These are phyloP conservation scores for Drosophila yooni DNA, from an alignment of 2,888 invertebrate genomes.

Conservation along the genomic window DNA sequence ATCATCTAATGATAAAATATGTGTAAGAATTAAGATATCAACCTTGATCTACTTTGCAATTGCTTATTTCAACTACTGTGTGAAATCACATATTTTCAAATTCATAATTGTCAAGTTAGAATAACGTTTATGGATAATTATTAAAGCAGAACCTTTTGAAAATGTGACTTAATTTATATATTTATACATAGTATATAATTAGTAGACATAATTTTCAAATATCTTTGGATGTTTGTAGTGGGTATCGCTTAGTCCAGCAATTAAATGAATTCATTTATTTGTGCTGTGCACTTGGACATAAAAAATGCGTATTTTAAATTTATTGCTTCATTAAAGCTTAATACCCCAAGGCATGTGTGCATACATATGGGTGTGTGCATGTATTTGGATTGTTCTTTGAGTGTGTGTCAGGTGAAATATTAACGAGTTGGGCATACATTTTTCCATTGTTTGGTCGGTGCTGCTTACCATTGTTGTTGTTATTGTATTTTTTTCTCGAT, in stretches of 20 bases:
- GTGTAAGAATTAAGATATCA: not conserved
- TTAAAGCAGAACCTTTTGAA: not conserved
- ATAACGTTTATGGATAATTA: not conserved
- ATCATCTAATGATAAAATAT: not conserved
- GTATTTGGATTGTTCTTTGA: slow-evolving; percentile 1
- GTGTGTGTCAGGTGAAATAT: slow-evolving; percentile 64
- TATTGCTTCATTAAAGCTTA: slow-evolving; percentile 80
- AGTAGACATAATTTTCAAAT: not conserved
- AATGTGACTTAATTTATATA: not conserved
- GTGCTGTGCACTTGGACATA: slow-evolving; percentile 47
- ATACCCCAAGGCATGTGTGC: slow-evolving; percentile 59
- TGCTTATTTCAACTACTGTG: not conserved
- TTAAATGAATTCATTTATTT: slow-evolving; percentile 20
- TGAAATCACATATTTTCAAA: not conserved
- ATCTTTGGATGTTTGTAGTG: not conserved
- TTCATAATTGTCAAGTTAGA: not conserved
- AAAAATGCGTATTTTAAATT: slow-evolving; percentile 75
- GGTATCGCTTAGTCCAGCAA: slow-evolving; percentile 1
- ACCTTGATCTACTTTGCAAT: not conserved
- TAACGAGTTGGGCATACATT: slow-evolving; percentile 45
- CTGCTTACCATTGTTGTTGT: slow-evolving; percentile 20
- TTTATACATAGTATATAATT: not conserved
- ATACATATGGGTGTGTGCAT: slow-evolving; percentile 8
- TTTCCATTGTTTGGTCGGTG: slow-evolving; percentile 41
- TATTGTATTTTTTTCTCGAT: slow-evolving; percentile 1